Base-by-base conservation (phyloP, 1,140 invertebrate species). In the Nautilus pompilius region DNA sequence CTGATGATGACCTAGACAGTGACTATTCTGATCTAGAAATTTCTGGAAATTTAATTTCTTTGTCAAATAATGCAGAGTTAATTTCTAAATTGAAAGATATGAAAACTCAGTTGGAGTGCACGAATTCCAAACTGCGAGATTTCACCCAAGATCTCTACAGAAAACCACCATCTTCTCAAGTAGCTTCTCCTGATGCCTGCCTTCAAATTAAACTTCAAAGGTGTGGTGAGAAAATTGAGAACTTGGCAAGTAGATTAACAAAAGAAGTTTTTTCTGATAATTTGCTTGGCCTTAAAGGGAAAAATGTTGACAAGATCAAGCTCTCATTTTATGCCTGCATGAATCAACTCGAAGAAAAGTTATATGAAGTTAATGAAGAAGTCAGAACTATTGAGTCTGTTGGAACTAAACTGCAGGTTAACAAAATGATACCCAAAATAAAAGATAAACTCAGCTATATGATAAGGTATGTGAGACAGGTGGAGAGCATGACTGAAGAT, bases 271-370 rank as follows among this genome's bases (percentile, higher is more conserved):
- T 62, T 28, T 13, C 4, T 15, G 49, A 53, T 17, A 20, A 28
- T 5, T 6, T 28, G 6, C 24, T 28, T 8, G 15, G 26, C 29
- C 17, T 28, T 20, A 28, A 53, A 26, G 26, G 26, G 29, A 20
- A 28, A 53, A 53, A 22, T 53, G 5, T 53, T 24, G 49, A 53
- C 5, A 28, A 53, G 24, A 28, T 53, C 5, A 53, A 53, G 24
- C 17, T 53, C n/a, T 71, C 71, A 36, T 72, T 79, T 60, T 62
- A 73, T 28, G 62, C 65, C 1, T 77, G 74, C 71, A 62, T 79
- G 20, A 62, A 62, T 15, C 66, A 73, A 46, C 58, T 79, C 53
- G 66, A 66, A 57, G 71, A 73, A n/a, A 72, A 69, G 36, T 45
- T 79, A n/a, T 56, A 48, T 60, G 68, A 63, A 33, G 58, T 70